These are phyloP conservation scores for Ptycholaimellus sp. DNA, from an alignment of 2,888 invertebrate species.

Conservation along the genomic window DNA sequence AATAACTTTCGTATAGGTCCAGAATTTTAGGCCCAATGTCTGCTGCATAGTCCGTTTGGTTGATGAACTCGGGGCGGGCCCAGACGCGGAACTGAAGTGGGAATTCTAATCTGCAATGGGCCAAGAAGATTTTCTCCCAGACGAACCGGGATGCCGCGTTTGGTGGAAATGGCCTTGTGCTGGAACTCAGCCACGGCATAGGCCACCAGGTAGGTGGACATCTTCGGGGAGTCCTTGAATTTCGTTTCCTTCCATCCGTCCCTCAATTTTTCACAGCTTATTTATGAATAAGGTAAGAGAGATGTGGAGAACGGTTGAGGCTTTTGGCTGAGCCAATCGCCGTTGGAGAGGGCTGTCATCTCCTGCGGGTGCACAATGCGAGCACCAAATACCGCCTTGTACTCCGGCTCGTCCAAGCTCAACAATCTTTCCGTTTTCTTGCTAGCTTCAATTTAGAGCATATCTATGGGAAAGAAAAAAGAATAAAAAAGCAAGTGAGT, in stretches of 20 bases:
- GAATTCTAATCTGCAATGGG: too few relatives aligned
- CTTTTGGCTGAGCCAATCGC: too few relatives aligned
- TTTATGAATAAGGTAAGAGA: too few relatives aligned
- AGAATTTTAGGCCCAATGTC: conserved; percentile 36
- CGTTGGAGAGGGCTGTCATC: neutral
- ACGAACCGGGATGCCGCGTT: too few relatives aligned
- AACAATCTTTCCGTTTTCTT: neutral
- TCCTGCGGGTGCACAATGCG: neutral
- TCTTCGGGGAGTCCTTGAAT: conserved; percentile 47
- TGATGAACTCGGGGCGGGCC: conserved; percentile 35
- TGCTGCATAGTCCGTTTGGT: conserved; percentile 41
- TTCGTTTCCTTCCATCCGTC: conserved; percentile 44
- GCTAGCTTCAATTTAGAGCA: too few relatives aligned
- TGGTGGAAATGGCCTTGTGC: conserved; percentile 12
- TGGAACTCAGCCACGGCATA: conserved; percentile 26
- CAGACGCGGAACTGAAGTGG: conserved; percentile 33
- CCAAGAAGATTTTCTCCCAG: too few relatives aligned
- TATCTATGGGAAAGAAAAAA: too few relatives aligned
- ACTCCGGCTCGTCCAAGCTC: neutral
- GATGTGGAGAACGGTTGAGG: too few relatives aligned
- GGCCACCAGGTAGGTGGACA: conserved; percentile 28
- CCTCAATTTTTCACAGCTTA: too few relatives aligned
- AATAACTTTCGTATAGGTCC: conserved; percentile 57
- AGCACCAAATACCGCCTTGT: neutral
- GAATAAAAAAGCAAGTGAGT: too few relatives aligned